Percentiles rank a stretch among this genome's conserved stretches.
phyloP scores from a whole-genome alignment of 1,140 invertebrate genomes.

The Drosophila nikananu region DNA sequence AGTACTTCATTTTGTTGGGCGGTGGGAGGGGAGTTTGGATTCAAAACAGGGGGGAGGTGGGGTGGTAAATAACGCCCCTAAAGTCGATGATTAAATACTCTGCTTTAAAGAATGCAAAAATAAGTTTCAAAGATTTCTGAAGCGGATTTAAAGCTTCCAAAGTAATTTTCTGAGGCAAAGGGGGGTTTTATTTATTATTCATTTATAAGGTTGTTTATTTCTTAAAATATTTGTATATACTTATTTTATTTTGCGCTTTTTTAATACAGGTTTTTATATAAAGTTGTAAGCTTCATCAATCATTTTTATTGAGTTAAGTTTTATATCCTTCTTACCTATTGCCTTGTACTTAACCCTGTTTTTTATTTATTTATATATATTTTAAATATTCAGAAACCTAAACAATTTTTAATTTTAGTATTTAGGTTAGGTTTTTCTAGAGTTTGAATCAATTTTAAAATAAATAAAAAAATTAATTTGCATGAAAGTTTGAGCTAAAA shows the following conservation, averaged over 20 bases:
- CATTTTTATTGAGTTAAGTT: no score
- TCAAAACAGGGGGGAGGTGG: background rate
- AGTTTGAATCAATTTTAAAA: no score
- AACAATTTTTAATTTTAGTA: no score
- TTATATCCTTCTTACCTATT: no score
- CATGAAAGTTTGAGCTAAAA: background rate
- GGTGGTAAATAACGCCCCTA: background rate
- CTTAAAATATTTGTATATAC: background rate
- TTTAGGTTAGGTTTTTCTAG: no score
- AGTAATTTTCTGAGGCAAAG: background rate
- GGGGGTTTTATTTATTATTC: background rate
- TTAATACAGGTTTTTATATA: no score
- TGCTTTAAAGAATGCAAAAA: rapidly evolving
- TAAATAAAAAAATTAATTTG: background rate
- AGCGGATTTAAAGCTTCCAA: background rate
- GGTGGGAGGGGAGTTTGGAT: background rate
- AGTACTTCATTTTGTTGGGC: conserved; percentile 13
- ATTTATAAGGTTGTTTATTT: background rate
- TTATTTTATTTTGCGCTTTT: no score
- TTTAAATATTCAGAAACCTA: no score
- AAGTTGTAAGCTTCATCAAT: no score
- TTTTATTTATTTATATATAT: no score
- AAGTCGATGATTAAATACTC: background rate
- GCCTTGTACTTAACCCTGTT: no score
- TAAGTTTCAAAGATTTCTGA: background rate